Conservation (phyloP, 2,888 invertebrate species). For the Scaptomyza reducta region DNA sequence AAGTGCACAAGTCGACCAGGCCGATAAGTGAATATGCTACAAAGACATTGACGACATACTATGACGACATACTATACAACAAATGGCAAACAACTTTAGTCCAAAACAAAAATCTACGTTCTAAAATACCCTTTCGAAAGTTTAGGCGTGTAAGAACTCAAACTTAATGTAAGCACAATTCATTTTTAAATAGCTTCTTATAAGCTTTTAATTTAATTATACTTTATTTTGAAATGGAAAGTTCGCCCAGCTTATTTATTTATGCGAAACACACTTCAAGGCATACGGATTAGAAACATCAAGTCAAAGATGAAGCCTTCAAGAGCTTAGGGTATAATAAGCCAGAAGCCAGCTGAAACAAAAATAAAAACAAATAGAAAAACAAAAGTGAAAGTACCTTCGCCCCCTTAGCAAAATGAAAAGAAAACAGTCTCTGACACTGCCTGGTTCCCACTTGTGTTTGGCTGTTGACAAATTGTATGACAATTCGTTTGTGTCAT, state of each 20-base stretch:
- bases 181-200: neutral
- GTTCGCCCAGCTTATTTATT: neutral
- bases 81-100: neutral
- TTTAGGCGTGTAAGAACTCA: neutral
- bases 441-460: slow-evolving; percentile 39
- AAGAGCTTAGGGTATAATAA: slow-evolving; percentile 42
- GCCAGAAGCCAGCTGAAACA: slow-evolving; percentile 34
- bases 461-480: slow-evolving; percentile 78
- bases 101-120: neutral
- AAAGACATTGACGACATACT: slow-evolving; percentile 47
- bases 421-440: slow-evolving; percentile 6
- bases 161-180: slow-evolving; percentile 1
- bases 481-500: slow-evolving; percentile 80
- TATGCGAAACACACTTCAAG: slow-evolving; percentile 15
- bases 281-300: slow-evolving; percentile 20
- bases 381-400: slow-evolving; percentile 1
- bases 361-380: slow-evolving; percentile 42
- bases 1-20: slow-evolving; percentile 24
- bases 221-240: slow-evolving; percentile 1
- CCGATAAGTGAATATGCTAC: slow-evolving; percentile 70
- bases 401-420: slow-evolving; percentile 10
- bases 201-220: slow-evolving; percentile 9
- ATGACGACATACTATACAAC: slow-evolving; percentile 58
- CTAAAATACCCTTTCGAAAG: slow-evolving; percentile 21
- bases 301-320: slow-evolving; percentile 37